Evolutionary conservation across 2,113 vertebrate genomes (phyloP).

Genomic region (Grammomys surdaster): DNA sequence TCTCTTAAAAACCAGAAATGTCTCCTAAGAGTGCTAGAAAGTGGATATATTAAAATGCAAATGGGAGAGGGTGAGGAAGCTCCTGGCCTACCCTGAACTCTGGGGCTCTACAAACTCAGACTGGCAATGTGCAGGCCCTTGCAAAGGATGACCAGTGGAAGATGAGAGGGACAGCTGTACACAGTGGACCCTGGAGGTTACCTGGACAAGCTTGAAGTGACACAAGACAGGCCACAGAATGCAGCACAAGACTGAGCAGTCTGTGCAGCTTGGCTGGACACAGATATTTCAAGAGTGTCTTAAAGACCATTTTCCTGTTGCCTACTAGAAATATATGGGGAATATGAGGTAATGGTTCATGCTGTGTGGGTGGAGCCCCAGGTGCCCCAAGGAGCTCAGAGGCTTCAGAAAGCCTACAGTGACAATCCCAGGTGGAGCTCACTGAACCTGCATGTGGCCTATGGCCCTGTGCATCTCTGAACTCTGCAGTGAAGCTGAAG

Average conservation of each 20-base stretch:
- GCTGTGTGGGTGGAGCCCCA: neutral
- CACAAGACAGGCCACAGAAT: neutral
- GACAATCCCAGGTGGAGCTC: too few relatives aligned
- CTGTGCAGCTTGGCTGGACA: neutral
- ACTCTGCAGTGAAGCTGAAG: neutral
- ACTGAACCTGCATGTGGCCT: neutral
- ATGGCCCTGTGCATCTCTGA: neutral
- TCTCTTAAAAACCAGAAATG: neutral
- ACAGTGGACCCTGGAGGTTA: rapidly evolving
- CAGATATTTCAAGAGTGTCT: neutral
- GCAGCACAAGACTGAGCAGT: rapidly evolving
- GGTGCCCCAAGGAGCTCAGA: too few relatives aligned
- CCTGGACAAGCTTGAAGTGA: neutral
- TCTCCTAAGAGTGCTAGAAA: neutral
- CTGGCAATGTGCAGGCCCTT: rapidly evolving
- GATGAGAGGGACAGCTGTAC: too few relatives aligned
- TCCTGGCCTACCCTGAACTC: too few relatives aligned
- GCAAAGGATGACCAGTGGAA: neutral
- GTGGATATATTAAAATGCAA: neutral
- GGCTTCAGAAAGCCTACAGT: neutral
- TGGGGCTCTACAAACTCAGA: neutral
- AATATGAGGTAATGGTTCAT: neutral
- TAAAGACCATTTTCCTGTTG: neutral
- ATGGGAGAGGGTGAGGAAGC: too few relatives aligned
- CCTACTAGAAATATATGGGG: neutral